Percentiles rank a stretch among this genome's conserved stretches.
phyloP scores from a whole-genome alignment of 2,888 invertebrate species.

The Noctua comes region DNA sequence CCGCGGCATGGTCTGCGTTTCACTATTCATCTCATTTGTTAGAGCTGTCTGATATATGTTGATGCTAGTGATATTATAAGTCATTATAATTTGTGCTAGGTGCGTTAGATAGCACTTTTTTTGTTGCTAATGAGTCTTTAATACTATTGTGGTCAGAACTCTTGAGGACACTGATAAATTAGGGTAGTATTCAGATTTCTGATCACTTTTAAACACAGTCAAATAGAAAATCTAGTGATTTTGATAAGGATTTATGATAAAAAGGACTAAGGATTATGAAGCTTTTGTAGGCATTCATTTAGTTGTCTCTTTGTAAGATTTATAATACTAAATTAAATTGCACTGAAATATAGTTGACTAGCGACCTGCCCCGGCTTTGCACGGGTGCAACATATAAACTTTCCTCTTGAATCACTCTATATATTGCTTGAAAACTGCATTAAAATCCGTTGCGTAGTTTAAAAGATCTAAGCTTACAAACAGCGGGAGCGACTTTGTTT shows the following conservation, averaged over 20 bases:
- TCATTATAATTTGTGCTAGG: slow-evolving; percentile 54
- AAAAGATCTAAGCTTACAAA: too few relatives aligned
- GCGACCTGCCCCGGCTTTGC: too few relatives aligned
- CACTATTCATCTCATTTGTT: slow-evolving; percentile 61
- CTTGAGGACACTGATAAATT: too few relatives aligned
- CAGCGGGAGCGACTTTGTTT: too few relatives aligned
- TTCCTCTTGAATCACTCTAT: too few relatives aligned
- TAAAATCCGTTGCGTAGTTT: too few relatives aligned
- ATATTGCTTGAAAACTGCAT: too few relatives aligned
- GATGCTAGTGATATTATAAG: slow-evolving; percentile 51
- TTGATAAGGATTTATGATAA: neutral
- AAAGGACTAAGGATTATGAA: neutral
- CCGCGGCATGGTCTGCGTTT: slow-evolving; percentile 61
- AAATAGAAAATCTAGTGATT: neutral
- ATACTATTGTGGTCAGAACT: neutral
- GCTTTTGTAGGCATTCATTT: neutral
- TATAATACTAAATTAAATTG: neutral
- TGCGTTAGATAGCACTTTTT: slow-evolving; percentile 25
- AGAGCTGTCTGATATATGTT: slow-evolving; percentile 45
- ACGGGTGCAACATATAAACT: too few relatives aligned
- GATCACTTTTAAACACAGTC: neutral
- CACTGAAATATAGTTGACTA: neutral
- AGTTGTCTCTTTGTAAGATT: neutral
- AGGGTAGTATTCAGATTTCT: neutral
- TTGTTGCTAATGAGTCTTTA: slow-evolving; percentile 30